phyloP scores from a whole-genome alignment of 2,113 vertebrate genomes.

The Polypterus senegalus region DNA sequence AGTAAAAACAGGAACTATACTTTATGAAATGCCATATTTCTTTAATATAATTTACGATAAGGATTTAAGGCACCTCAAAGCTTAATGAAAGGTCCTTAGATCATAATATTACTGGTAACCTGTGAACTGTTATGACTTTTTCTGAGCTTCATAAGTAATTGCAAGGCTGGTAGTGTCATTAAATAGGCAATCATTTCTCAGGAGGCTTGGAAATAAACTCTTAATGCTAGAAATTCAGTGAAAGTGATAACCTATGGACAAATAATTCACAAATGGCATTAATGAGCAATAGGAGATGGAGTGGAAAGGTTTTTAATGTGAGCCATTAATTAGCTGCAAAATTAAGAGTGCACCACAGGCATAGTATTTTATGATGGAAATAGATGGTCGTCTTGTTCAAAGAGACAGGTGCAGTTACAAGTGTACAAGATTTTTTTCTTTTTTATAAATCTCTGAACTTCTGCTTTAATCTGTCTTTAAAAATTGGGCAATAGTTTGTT shows the following conservation, averaged over 20 bases:
- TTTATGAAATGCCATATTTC: too few species aligned
- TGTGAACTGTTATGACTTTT: neutral
- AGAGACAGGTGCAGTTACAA: constrained; percentile 43
- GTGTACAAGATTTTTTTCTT: too few species aligned
- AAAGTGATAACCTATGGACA: constrained; percentile 35
- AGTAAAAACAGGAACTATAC: too few species aligned
- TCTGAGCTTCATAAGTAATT: neutral
- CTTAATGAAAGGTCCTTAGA: neutral
- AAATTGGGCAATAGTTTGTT: too few species aligned
- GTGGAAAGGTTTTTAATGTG: constrained; percentile 48
- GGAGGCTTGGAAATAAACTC: constrained; percentile 28
- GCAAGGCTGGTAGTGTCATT: constrained; percentile 25
- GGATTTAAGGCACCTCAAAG: neutral
- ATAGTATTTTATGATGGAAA: constrained; percentile 47
- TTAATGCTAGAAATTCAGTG: constrained; percentile 23
- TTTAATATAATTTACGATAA: too few species aligned
- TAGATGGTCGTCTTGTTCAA: constrained; percentile 37
- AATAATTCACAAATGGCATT: constrained; percentile 54
- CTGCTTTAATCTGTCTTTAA: too few species aligned
- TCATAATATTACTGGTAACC: neutral
- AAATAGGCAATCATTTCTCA: constrained; percentile 29
- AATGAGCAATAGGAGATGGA: constrained; percentile 46
- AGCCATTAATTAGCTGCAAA: constrained; percentile 52
- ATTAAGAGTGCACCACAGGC: constrained; percentile 46
- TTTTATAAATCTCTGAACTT: too few species aligned